Conservation (phyloP, 2,113 vertebrate genomes). For the Phrynosoma blainvillii region DNA sequence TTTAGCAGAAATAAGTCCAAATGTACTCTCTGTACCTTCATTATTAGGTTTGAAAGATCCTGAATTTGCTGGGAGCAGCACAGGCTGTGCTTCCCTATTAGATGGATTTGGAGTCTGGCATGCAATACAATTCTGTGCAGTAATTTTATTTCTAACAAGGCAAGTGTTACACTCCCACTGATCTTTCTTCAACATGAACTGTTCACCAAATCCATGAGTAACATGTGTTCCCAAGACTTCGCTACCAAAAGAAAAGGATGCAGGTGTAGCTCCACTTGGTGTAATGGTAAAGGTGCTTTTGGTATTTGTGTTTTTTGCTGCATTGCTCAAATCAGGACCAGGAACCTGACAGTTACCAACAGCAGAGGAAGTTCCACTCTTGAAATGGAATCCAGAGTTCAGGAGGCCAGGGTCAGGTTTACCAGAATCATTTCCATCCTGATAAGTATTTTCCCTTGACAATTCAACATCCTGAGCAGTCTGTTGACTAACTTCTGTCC, state of each 20-base stretch:
- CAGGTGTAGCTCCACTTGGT: slow-evolving; percentile 22
- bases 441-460: slow-evolving; percentile 58
- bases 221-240: slow-evolving; percentile 62
- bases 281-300: slow-evolving; percentile 37
- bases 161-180: slow-evolving; percentile 86
- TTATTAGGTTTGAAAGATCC: slow-evolving; percentile 50
- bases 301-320: slow-evolving; percentile 62
- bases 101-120: slow-evolving; percentile 76
- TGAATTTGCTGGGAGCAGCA: slow-evolving; percentile 43
- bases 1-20: slow-evolving; percentile 78
- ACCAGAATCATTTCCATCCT: slow-evolving; percentile 59
- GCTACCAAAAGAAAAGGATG: slow-evolving; percentile 78
- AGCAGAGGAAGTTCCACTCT: slow-evolving; percentile 69
- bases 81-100: slow-evolving; percentile 38
- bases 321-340: slow-evolving; percentile 68
- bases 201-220: slow-evolving; percentile 69
- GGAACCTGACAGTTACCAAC: slow-evolving; percentile 79
- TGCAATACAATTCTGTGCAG: slow-evolving; percentile 74
- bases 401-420: slow-evolving; percentile 55
- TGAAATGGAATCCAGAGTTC: slow-evolving; percentile 77
- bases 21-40: slow-evolving; percentile 51
- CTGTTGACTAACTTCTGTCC: slow-evolving; percentile 45
- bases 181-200: slow-evolving; percentile 80
- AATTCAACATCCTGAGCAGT: slow-evolving; percentile 47
- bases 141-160: slow-evolving; percentile 78